Base-by-base conservation (phyloP, 2,888 invertebrate genomes). In the Agriopis marginaria region DNA sequence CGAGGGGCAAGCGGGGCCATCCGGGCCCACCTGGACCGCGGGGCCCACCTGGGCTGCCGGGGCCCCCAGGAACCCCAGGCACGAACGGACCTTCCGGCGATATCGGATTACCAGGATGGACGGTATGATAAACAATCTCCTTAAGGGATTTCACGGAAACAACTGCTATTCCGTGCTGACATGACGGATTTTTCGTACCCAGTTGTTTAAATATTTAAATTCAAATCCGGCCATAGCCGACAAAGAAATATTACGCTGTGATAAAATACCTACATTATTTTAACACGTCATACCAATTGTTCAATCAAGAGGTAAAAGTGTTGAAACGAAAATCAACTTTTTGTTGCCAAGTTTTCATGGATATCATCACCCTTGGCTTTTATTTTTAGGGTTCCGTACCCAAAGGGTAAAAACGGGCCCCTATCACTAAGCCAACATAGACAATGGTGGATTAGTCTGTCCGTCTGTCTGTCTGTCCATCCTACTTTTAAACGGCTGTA, bases 71-170 rank as follows among this genome's bases (percentile, higher is more conserved):
- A 44, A 95, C 95, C 40, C 95, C 96, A 0, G 96, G 97, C 42
- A 95, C 95, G 71, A 95, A 96, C 58, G 97, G 97, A 61, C 90
- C 92, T 68, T 94, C 95, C 51, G 97, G 97, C 63, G 97, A 97
- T 86, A 96, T 97, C 79, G 97, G 97, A 69, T 89, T 96, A 73
- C 97, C 97, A 11, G 97, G 97, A 95, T 96, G 96, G 97, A 97
- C 95, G 95, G 96, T 95, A 79, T 87, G 86, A 75, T 75, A 73
- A 72, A 75, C 72, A 75, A 75, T 72, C 44, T 72, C 68, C 59
- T 70, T 66, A 58, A 51, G 51, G 68, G 71, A 74, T 70, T 74
- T 72, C 23, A 39, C 32, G 56, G 61, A 63, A 72, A 70, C 68
- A 72, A 75, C 68, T 68, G 60, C 53, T 58, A 66, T 71, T 68